Evolutionary conservation across 1,140 invertebrate species (phyloP), one percentile per base, ranked within the genome.

Genomic region (Eulimnadia texana): DNA sequence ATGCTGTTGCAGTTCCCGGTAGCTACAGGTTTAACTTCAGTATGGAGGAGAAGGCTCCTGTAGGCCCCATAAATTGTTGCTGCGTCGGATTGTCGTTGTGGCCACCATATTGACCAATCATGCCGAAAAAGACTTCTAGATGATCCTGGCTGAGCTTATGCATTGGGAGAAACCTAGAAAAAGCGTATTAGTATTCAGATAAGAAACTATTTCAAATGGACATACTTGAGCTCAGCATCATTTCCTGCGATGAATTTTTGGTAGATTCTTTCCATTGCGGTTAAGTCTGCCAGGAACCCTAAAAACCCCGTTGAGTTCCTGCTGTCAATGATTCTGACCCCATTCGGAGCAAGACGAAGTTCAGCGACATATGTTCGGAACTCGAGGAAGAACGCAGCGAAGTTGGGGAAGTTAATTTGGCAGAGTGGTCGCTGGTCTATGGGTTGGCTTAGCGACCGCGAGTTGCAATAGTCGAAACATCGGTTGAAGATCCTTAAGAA

Each of bases 101-200:
- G 2, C 72, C 69, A 19, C 68, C 68, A 29, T 67, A 60, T 50
- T 63, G 57, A 54, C 73, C 27, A 20, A 76, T 68, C 1, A 24
- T 50, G 19, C 66, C 60, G 60, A 76, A 76, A 62, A 74, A 70
- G 28, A 72, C 51, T 68, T 75, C 71, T 13, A 74, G 23, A 62
- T 75, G 71, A 64, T 75, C 70, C 64, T 73, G 71, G 20, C 66
- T 68, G 3, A 74, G 57, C 65, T 72, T 74, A 60, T 72, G 71
- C 1, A 68, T 70, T 52, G 33, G 16, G 33, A 42, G 33, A 42
- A 42, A 42, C 33, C 33, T 42, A 16, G 6, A 42, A 42, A 42
- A 9, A 69, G 33, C 20, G n/a, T n/a, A n/a, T n/a, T n/a, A n/a
- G n/a, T n/a, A n/a, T n/a, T n/a, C n/a, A n/a, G n/a, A n/a, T n/a